Percentiles rank a stretch among this genome's conserved stretches.
Conservation (phyloP, 2,888 invertebrate species). For the Polymixis flavicincta region DNA sequence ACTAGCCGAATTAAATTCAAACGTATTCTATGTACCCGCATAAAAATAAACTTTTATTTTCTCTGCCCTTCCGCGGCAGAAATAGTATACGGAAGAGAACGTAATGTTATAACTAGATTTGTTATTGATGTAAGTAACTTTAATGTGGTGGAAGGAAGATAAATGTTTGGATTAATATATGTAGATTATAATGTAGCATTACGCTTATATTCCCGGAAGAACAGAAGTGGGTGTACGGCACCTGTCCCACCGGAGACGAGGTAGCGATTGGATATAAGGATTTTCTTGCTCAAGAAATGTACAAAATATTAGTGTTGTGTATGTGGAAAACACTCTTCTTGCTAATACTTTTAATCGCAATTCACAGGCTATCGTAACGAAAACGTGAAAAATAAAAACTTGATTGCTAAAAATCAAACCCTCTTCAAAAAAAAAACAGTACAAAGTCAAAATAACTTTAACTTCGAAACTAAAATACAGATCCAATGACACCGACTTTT, state of each 20-base stretch:
- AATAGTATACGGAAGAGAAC: slow-evolving; percentile 41
- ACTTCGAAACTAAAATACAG: no score
- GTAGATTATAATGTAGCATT: slow-evolving; percentile 5
- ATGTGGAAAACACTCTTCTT: no score
- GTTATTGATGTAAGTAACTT: slow-evolving; percentile 28
- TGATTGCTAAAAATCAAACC: no score
- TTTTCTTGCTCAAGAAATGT: no score
- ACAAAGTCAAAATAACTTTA: no score
- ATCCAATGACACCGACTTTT: no score
- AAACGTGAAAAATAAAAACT: no score
- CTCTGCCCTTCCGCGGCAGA: slow-evolving; percentile 20
- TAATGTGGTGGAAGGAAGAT: slow-evolving; percentile 18
- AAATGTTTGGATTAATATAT: slow-evolving; percentile 11
- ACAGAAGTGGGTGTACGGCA: neutral
- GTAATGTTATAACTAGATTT: slow-evolving; percentile 21
- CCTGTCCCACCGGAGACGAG: neutral
- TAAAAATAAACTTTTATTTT: slow-evolving; percentile 44
- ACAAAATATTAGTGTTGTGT: no score
- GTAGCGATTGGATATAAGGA: neutral
- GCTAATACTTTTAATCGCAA: no score
- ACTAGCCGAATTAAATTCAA: slow-evolving; percentile 48
- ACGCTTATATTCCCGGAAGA: neutral
- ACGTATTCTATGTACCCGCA: slow-evolving; percentile 21
- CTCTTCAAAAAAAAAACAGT: no score
- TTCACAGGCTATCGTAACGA: no score